These are phyloP conservation scores for Drosophila austrosaltans DNA, from an alignment of 2,888 invertebrate genomes.

Conservation along the genomic window DNA sequence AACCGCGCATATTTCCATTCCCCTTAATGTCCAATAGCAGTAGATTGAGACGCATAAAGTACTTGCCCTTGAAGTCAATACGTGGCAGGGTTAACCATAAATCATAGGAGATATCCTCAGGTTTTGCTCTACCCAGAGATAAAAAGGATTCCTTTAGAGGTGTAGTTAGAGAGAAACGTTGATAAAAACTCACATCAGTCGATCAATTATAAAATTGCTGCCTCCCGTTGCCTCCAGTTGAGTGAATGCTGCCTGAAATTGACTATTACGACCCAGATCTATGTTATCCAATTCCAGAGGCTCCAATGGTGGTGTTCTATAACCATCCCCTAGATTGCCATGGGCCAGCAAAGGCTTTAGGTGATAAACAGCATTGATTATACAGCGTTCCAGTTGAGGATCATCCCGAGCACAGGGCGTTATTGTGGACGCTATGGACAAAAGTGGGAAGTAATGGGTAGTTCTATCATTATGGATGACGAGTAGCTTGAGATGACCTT, in stretches of 20 bases:
- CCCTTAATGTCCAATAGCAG: conserved; percentile 82
- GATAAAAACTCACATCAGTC: conserved; percentile 70
- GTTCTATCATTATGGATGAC: conserved; percentile 4
- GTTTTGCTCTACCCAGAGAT: conserved; percentile 72
- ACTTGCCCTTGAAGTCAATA: conserved; percentile 82
- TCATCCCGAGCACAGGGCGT: conserved; percentile 82
- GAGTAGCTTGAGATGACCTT: conserved; percentile 37
- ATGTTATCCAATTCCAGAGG: conserved; percentile 82
- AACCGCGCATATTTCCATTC: conserved; percentile 81
- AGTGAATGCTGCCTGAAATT: conserved; percentile 81
- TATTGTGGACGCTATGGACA: conserved; percentile 66
- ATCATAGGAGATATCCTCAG: conserved; percentile 80
- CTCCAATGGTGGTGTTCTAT: conserved; percentile 80
- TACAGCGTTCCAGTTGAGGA: conserved; percentile 81
- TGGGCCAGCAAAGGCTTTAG: conserved; percentile 79
- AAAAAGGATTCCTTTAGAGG: conserved; percentile 10
- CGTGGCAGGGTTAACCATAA: conserved; percentile 81
- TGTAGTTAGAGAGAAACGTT: too few species aligned
- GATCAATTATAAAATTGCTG: conserved; percentile 83
- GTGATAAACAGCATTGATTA: conserved; percentile 79
- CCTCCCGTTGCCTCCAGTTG: conserved; percentile 81
- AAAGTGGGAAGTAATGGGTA: conserved; percentile 12
- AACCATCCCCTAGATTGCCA: conserved; percentile 83
- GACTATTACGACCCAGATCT: conserved; percentile 79
- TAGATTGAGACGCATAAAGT: conserved; percentile 80